Evolutionary conservation across 2,797 vertebrate genomes (phyloP).

Genomic region (Anguilla obscura): DNA sequence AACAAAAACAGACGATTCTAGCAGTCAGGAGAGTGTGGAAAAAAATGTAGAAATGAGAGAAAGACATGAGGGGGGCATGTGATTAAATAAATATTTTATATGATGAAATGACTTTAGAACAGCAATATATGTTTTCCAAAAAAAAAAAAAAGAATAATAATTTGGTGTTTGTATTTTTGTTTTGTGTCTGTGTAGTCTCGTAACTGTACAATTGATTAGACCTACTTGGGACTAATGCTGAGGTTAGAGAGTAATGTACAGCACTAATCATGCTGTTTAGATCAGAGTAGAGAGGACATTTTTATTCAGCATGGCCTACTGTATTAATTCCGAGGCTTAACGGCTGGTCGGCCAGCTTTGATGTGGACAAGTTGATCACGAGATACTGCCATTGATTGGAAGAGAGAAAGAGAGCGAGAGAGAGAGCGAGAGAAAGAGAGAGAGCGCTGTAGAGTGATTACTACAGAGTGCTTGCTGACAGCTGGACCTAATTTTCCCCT

Average conservation of each 20-base stretch:
- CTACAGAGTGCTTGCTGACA: background rate
- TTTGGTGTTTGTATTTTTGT: background rate
- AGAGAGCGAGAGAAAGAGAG: background rate
- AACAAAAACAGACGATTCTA: background rate
- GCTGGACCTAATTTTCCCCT: background rate
- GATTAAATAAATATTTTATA: background rate
- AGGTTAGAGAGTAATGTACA: background rate
- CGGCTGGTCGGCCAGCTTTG: background rate
- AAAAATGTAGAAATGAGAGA: background rate
- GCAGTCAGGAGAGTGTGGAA: background rate
- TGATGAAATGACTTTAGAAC: background rate
- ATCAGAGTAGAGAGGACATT: background rate
- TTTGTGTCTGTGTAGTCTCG: background rate
- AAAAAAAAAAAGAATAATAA: too few species aligned
- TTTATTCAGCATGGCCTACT: background rate
- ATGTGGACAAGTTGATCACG: slow-evolving; percentile 12
- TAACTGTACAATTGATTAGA: background rate
- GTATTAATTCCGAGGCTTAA: background rate
- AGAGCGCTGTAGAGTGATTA: background rate
- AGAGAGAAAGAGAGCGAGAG: background rate
- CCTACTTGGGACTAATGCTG: background rate
- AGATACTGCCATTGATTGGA: background rate
- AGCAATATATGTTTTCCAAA: background rate
- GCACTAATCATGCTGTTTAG: background rate
- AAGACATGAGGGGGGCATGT: too few species aligned